phyloP scores from a whole-genome alignment of 2,888 invertebrate species.

The Erynnis tages region DNA sequence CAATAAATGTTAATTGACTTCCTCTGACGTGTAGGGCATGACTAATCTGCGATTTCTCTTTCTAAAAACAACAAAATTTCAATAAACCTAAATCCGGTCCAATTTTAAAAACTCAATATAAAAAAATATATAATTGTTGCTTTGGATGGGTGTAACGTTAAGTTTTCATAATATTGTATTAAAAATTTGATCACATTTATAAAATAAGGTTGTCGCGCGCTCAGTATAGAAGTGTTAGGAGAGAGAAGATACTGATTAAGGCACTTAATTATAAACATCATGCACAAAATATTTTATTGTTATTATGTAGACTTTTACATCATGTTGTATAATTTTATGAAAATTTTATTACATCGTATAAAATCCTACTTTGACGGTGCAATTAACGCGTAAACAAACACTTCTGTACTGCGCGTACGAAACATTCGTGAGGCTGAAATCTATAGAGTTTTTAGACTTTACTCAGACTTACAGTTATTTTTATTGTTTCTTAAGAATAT shows the following conservation, averaged over 20 bases:
- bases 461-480: conserved; percentile 2
- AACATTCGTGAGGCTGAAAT: conserved; percentile 14
- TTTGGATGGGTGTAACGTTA: conserved; percentile 1
- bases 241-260: not conserved
- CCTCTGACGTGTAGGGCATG: too few relatives aligned
- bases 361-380: not conserved
- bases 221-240: conserved; percentile 5
- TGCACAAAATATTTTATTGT: not conserved
- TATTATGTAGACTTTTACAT: too few relatives aligned
- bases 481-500: not conserved
- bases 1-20: too few relatives aligned
- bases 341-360: too few relatives aligned
- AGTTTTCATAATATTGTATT: not conserved
- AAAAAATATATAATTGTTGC: not conserved
- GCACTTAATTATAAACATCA: not conserved
- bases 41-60: too few relatives aligned
- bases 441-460: conserved; percentile 16
- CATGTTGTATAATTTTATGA: too few relatives aligned
- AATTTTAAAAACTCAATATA: not conserved
- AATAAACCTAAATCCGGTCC: not conserved
- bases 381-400: not conserved
- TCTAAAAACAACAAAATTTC: too few relatives aligned
- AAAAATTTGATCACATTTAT: not conserved
- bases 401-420: conserved; percentile 1
- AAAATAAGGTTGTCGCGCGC: not conserved